These are phyloP conservation scores for Apodemus sylvaticus DNA, from an alignment of 2,113 vertebrate genomes.

Conservation along the genomic window DNA sequence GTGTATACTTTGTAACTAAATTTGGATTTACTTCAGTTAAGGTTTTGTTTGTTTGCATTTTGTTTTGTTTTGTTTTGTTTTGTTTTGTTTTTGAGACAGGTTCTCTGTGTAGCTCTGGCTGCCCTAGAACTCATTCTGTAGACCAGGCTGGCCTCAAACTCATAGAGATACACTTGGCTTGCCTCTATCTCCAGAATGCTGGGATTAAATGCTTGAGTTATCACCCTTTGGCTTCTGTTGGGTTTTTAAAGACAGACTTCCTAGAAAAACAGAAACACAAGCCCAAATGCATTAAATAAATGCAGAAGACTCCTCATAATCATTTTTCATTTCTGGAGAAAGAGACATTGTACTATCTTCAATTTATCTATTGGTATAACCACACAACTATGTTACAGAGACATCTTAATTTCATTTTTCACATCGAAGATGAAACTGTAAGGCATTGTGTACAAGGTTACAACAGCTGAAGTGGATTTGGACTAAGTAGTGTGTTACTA, in stretches of 20 bases:
- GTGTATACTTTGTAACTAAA: neutral
- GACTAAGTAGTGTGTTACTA: neutral
- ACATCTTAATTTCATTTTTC: neutral
- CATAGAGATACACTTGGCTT: neutral
- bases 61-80: neutral
- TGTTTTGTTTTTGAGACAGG: neutral
- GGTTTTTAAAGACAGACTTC: slow-evolving; percentile 22
- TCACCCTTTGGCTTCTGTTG: neutral
- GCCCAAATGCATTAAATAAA: neutral
- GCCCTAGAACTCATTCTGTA: neutral
- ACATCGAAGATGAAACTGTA: slow-evolving; percentile 17
- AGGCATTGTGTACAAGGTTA: neutral
- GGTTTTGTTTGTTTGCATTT: neutral
- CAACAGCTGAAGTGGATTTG: neutral
- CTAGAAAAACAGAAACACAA: neutral
- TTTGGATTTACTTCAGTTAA: slow-evolving; percentile 15
- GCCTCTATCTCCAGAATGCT: neutral
- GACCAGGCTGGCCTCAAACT: neutral
- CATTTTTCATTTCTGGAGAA: neutral
- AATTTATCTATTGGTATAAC: neutral
- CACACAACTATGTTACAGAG: neutral
- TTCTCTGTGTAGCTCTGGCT: neutral
- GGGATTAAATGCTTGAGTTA: neutral
- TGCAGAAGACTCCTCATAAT: neutral
- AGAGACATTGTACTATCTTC: neutral